A percentile compares a stretch with the other conserved stretches of the same genome.
These are phyloP conservation scores for Camponotus floridanus DNA, from an alignment of 1,140 invertebrate species.

Conservation along the genomic window DNA sequence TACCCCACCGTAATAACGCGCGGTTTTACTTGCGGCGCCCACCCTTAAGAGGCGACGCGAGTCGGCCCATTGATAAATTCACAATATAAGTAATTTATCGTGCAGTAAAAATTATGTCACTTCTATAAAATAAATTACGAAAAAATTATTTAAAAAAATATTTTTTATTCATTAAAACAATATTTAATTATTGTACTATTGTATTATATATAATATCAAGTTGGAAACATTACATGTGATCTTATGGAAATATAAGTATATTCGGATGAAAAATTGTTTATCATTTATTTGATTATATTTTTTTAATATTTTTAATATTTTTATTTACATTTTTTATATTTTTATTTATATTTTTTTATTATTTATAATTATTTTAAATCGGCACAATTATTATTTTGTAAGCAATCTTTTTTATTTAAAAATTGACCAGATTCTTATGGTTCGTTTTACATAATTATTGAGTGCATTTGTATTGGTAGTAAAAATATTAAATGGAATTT, in stretches of 20 bases:
- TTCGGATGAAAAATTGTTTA: not conserved
- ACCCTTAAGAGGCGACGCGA: conserved; percentile 60
- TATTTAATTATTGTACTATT: not conserved
- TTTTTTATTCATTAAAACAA: not conserved
- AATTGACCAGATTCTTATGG: not conserved
- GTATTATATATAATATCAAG: not conserved
- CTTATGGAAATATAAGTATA: conserved; percentile 3
- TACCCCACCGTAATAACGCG: conserved; percentile 68
- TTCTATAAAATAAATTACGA: not conserved
- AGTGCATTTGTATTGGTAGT: not conserved
- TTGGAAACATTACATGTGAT: not conserved
- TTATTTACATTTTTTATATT: not conserved
- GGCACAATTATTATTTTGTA: not conserved
- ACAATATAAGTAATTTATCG: conserved; percentile 48
- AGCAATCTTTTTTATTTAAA: not conserved
- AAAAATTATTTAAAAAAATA: not conserved
- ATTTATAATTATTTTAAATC: not conserved
- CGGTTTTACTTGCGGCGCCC: conserved; percentile 62
- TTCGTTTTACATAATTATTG: not conserved
- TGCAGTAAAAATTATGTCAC: conserved; percentile 8
- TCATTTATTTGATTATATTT: not conserved
- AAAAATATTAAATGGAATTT: conserved; percentile 20
- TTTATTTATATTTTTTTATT: not conserved
- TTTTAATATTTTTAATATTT: not conserved
- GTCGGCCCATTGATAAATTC: conserved; percentile 6